Conservation (phyloP, 1,140 invertebrate species). For the Onthophagus taurus region DNA sequence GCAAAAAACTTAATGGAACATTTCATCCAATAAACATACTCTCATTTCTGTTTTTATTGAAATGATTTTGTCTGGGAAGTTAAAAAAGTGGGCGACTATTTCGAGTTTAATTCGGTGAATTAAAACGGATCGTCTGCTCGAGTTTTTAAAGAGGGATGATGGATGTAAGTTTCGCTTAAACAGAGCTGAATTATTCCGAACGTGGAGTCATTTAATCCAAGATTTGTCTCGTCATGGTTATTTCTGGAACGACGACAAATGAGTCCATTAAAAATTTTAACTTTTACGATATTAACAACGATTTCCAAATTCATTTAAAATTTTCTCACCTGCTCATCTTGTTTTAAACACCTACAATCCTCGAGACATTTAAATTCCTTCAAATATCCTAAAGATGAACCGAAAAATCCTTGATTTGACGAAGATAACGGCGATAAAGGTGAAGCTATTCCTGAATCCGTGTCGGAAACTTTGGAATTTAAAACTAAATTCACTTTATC, state of each 20-base stretch:
- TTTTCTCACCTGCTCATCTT: slow-evolving; percentile 19
- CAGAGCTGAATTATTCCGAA: neutral
- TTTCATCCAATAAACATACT: too few species aligned
- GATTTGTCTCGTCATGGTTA: slow-evolving; percentile 2
- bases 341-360: slow-evolving; percentile 13
- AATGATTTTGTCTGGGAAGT: too few species aligned
- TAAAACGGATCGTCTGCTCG: too few species aligned
- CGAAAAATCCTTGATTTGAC: slow-evolving; percentile 27
- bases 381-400: slow-evolving; percentile 12
- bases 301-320: neutral
- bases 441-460: slow-evolving; percentile 49
- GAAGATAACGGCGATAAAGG: slow-evolving; percentile 42
- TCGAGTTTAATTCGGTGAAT: too few species aligned
- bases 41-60: too few species aligned
- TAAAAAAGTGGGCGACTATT: too few species aligned
- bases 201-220: neutral
- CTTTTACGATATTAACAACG: too few species aligned
- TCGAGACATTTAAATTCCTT: slow-evolving; percentile 9
- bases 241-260: neutral
- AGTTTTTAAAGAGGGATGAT: too few species aligned
- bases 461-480: slow-evolving; percentile 39
- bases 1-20: too few species aligned
- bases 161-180: too few species aligned
- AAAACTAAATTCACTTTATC: slow-evolving; percentile 1
- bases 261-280: too few species aligned